Conservation (phyloP, 1,140 invertebrate species). For the Neoseiulus cucumeris region DNA sequence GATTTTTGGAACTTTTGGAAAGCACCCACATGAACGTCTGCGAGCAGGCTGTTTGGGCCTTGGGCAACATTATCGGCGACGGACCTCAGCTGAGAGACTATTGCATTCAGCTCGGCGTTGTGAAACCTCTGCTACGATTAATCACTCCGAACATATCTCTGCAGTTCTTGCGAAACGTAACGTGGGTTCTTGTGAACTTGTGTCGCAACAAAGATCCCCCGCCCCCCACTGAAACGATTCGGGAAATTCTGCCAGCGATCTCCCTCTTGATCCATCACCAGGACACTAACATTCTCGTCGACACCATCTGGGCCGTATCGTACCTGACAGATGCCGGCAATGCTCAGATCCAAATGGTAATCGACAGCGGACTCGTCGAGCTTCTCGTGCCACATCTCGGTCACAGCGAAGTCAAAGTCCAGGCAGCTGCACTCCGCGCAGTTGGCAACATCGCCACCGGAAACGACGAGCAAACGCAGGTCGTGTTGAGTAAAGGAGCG, state of each 20-base stretch:
- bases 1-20: constrained; percentile 68
- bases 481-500: constrained; percentile 57
- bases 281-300: constrained; percentile 13
- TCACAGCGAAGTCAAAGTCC: constrained; percentile 83
- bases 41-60: constrained; percentile 95
- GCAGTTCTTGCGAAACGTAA: constrained; percentile 79
- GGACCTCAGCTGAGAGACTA: constrained; percentile 71
- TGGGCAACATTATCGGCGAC: constrained; percentile 71
- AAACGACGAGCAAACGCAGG: constrained; percentile 58
- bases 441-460: constrained; percentile 44
- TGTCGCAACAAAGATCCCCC: constrained; percentile 90
- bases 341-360: constrained; percentile 47
- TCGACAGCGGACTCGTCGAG: constrained; percentile 83
- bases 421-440: constrained; percentile 69
- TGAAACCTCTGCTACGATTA: constrained; percentile 65
- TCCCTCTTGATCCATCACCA: constrained; percentile 49
- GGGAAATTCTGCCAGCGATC: constrained; percentile 81
- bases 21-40: constrained; percentile 92
- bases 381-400: constrained; percentile 80
- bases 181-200: constrained; percentile 92
- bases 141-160: constrained; percentile 72
- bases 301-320: background rate
- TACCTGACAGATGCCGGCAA: constrained; percentile 8
- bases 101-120: constrained; percentile 72
- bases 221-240: constrained; percentile 58